Evolutionary conservation across 2,888 invertebrate genomes (phyloP).

Genomic region (Tetanocera ferruginea): DNA sequence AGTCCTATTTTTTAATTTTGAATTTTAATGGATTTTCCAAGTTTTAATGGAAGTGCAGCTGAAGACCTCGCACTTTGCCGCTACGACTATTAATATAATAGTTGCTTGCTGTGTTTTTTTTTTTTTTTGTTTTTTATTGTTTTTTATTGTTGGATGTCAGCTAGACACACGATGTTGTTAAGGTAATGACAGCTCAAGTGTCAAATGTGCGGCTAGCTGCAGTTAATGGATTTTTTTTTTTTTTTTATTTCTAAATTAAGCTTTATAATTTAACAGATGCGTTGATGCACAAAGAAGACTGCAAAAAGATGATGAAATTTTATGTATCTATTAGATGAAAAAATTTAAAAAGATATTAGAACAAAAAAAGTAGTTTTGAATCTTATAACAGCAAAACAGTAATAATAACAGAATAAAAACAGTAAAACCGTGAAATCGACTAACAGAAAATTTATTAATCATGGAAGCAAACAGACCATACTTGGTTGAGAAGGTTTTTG

Average conservation of each 20-base stretch:
- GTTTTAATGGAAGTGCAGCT: conserved; percentile 13
- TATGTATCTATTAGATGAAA: too few species aligned
- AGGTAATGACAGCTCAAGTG: conserved; percentile 5
- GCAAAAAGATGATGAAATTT: too few species aligned
- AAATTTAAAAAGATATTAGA: too few species aligned
- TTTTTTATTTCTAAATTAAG: not conserved
- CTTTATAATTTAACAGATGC: too few species aligned
- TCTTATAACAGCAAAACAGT: too few species aligned
- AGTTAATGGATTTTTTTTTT: conserved; percentile 3
- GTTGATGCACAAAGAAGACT: too few species aligned
- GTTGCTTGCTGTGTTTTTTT: not conserved
- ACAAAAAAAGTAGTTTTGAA: too few species aligned
- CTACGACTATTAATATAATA: not conserved
- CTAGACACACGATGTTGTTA: conserved; percentile 15
- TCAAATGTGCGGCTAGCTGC: conserved; percentile 13
- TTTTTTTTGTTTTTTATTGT: not conserved
- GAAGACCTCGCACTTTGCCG: conserved; percentile 23
- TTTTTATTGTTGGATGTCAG: not conserved
- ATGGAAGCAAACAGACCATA: too few species aligned
- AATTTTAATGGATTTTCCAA: conserved; percentile 21
- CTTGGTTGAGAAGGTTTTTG: too few species aligned
- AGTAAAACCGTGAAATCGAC: too few species aligned
- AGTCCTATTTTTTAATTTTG: not conserved
- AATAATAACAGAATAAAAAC: too few species aligned
- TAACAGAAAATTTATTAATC: too few species aligned